phyloP scores from a whole-genome alignment of 2,113 vertebrate genomes.

The Seriola dumerili region DNA sequence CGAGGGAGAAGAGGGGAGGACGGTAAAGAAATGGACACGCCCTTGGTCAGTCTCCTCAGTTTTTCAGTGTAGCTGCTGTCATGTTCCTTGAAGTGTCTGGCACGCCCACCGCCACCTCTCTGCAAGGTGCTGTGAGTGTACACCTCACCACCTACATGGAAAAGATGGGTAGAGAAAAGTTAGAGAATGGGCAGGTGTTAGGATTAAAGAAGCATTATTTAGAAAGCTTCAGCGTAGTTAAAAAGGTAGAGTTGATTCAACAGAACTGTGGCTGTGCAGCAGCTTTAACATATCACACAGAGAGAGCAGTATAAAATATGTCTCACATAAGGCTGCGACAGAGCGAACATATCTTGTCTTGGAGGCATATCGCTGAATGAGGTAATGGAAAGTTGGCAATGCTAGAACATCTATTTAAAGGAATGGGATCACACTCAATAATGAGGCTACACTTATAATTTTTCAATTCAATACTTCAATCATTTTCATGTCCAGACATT shows the following conservation, averaged over 20 bases:
- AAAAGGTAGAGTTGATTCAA: neutral
- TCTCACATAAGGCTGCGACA: constrained; percentile 36
- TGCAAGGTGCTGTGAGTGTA: constrained; percentile 80
- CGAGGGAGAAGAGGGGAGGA: constrained; percentile 94
- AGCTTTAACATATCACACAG: constrained; percentile 26
- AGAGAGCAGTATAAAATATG: constrained; percentile 36
- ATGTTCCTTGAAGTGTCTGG: constrained; percentile 69
- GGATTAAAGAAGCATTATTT: neutral
- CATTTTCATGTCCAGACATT: constrained; percentile 11
- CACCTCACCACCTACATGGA: constrained; percentile 82
- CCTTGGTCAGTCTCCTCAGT: constrained; percentile 87
- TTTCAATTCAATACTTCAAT: constrained; percentile 44
- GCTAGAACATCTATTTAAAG: constrained; percentile 62
- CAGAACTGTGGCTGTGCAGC: neutral
- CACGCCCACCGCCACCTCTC: constrained; percentile 59
- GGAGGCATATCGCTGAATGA: constrained; percentile 58
- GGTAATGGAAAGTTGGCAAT: constrained; percentile 65
- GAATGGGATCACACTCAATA: constrained; percentile 59
- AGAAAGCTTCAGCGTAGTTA: neutral
- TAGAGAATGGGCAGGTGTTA: neutral
- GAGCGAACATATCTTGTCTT: constrained; percentile 51
- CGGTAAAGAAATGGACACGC: constrained; percentile 93
- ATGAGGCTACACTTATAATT: constrained; percentile 37
- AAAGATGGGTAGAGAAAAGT: constrained; percentile 3
- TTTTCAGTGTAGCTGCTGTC: constrained; percentile 69